Base-by-base conservation (phyloP, 53 echinoderm and acorn worm genomes). In the Paelopatides confundens region DNA sequence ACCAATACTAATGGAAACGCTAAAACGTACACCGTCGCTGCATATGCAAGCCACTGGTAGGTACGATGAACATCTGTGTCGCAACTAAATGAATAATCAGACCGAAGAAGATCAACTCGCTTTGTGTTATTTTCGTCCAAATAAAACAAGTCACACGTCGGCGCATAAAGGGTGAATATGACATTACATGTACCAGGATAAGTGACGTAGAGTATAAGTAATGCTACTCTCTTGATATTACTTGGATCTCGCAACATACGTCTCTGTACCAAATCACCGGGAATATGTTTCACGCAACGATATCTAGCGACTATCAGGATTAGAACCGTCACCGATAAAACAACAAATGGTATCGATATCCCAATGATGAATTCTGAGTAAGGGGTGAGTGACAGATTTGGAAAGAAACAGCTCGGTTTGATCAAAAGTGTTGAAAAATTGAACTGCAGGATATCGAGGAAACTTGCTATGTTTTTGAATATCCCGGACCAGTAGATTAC, bases 311-410 rank as follows among this genome's bases (percentile, higher is more conserved):
- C n/a, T n/a, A n/a, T n/a, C 11, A 66, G n/a, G n/a, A 21, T 15
- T 4, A 17, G 14, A 0, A 1, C 2, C 15, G 58, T 26, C 31
- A 54, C 1, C 13, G 32, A 17, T 53, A 82, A 10, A 53, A 62
- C n/a, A 35, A 43, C 21, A 36, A 62, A 2, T 23, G 83, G 83
- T 18, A 82, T 63, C 7, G 65, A 62, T 18, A 82, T 46, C 17
- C 83, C 83, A 18, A 82, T n/a, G 9, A 82, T 30, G 31, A 82
- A 82, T 29, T 82, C 83, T 11, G 35, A 63, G 40, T 82, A 63
- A 8, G 83, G 83, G 0, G 63, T 30, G 5, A 82, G 10, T 12
- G 63, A 40, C 9, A 82, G 24, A 0, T 37, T 30, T 3, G 4
- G 31, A 53, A 62, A 18, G 29, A 63, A 82, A 37, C 83, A 82